Evolutionary conservation across 2,113 vertebrate genomes (phyloP), one percentile per base, ranked within the genome.

Genomic region (Peromyscus polionotus): DNA sequence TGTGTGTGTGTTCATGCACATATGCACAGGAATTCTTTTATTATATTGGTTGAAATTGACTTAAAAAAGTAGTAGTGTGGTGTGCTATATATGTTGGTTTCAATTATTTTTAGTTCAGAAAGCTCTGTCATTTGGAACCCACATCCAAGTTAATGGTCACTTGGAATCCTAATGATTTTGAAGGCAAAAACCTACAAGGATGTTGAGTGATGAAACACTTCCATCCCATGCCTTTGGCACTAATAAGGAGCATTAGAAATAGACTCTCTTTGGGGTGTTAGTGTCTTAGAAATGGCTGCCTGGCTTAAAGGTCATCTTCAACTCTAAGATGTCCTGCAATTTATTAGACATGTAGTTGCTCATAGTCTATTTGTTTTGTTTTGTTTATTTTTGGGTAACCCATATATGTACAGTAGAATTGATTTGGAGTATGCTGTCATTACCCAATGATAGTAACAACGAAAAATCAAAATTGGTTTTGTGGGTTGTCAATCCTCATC

Each of bases 351-450:
- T 63, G 19, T 57, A 45, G 9, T 90, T 81, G n/a, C 68, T 61
- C 65, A 54, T 84, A 39, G 7, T 28, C 1, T 42, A 7, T 33
- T 86, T 86, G n/a, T 85, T 67, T 61, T 13, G 5, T 24, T 83
- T 65, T 63, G n/a, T 85, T 65, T 89, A 65, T 75, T 73, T 81
- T 88, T 88, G 8, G 10, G 72, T 67, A 70, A 94, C 73, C 22
- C 48, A 26, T 76, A 36, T 45, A 24, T 80, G 3, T 67, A 4
- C 68, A 61, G 22, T 61, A 79, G 73, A 79, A 85, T 88, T 63
- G 42, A 67, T 90, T 96, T 97, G 57, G 36, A 87, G 83, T 93
- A 77, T 97, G 7, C 5, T 83, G n/a, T 87, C 57, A 63, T 81
- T 95, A n/a, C 75, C 28, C 4, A 48, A 14, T 8, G 19, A 12